Evolutionary conservation across 1,140 invertebrate genomes (phyloP), one percentile per base, ranked within the genome.

Genomic region (Drosophila ogumai): DNA sequence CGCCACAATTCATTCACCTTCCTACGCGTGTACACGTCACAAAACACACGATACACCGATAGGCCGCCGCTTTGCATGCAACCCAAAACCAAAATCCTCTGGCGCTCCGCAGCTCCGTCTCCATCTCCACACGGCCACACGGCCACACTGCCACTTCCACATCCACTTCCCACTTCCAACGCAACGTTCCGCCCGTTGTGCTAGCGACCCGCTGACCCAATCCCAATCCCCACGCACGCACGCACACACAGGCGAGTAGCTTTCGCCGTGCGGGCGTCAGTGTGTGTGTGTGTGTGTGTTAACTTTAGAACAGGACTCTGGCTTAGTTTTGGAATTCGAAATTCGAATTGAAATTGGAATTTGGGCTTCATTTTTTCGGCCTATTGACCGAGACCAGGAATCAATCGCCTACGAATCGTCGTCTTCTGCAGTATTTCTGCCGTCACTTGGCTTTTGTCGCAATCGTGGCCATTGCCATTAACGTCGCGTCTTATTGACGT

Each of bases 171-270:
- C 40, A 65, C 68, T 69, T 85, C 81, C 76, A 60, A 86, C 79
- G 69, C 79, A 82, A 88, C 71, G 73, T 77, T 87, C 67, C 82
- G 86, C 75, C 68, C 84, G 63, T 87, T 87, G 82, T 86, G 75
- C 79, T 75, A 72, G 63, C 76, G 81, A 88, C 80, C 84, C 84
- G 84, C 82, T 87, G 84, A 88, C 84, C 84, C 79, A 88, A 86
- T 85, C 82, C 82, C 63, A 81, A 73, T 82, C 79, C 74, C 55
- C 72, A 77, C 60, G 59, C 50, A 59, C 50, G 59, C 55, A 65
- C 64, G 50, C 52, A 52, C 59, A 79, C 60, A 58, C 32, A 40
- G 36, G 34, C 66, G 46, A 64, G 44, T 43, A 46, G 59, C 57
- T 58, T 61, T 61, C 12, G 32, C 43, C 55, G 31, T 56, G 19